phyloP scores from a whole-genome alignment of 2,797 vertebrate genomes.

The Echiichthys vipera region DNA sequence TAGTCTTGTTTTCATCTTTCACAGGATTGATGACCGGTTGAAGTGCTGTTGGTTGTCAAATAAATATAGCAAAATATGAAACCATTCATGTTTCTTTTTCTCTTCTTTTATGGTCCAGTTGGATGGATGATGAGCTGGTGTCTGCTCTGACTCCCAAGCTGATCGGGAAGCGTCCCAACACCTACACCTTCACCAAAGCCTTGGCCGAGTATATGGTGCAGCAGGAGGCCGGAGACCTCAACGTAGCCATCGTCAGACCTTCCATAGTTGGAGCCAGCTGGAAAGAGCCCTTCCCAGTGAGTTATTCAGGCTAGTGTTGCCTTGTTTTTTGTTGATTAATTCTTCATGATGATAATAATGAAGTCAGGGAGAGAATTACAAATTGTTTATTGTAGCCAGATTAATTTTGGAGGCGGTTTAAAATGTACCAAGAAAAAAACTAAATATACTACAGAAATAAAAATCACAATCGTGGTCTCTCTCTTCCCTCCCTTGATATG shows the following conservation, averaged over 20 bases:
- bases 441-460: no score
- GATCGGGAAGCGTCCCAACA: conserved; percentile 94
- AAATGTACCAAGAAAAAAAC: neutral
- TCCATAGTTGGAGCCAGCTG: conserved; percentile 99
- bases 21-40: neutral
- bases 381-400: neutral
- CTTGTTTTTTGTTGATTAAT: neutral
- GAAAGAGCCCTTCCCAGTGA: conserved; percentile 98
- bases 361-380: neutral
- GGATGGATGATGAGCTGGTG: conserved; percentile 97
- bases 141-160: conserved; percentile 94
- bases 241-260: conserved; percentile 94
- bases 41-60: neutral
- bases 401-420: neutral
- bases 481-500: no score
- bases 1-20: neutral
- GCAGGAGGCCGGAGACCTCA: conserved; percentile 93
- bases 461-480: no score
- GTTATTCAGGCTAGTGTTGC: conserved; percentile 51
- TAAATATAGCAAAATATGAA: neutral
- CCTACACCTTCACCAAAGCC: conserved; percentile 96
- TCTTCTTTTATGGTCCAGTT: conserved; percentile 80
- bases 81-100: neutral
- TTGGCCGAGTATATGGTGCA: conserved; percentile 95
- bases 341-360: no score